A percentile compares a stretch with the other conserved stretches of the same genome.
Conservation (phyloP, 2,888 invertebrate genomes). For the Timema podura region DNA sequence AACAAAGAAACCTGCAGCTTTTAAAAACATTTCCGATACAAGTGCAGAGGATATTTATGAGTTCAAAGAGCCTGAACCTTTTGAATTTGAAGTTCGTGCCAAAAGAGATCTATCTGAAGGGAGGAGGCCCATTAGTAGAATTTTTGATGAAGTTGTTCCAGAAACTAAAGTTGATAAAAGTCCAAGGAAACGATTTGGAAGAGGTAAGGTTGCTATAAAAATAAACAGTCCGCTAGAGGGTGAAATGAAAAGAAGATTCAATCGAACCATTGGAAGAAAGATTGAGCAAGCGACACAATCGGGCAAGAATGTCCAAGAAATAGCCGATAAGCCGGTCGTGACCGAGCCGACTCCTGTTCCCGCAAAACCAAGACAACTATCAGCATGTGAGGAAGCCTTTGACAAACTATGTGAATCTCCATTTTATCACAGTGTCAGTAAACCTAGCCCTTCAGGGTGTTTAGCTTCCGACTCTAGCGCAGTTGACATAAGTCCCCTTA, state of each 20-base stretch:
- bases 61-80: slow-evolving; percentile 85
- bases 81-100: slow-evolving; percentile 70
- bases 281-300: slow-evolving; percentile 30
- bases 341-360: neutral
- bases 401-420: slow-evolving; percentile 51
- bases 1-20: slow-evolving; percentile 32
- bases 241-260: slow-evolving; percentile 37
- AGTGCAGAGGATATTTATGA: slow-evolving; percentile 68
- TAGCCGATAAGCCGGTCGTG: neutral
- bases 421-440: slow-evolving; percentile 48
- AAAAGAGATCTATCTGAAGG: slow-evolving; percentile 19
- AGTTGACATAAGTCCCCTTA: slow-evolving; percentile 27
- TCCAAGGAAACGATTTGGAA: slow-evolving; percentile 43
- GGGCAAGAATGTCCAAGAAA: neutral
- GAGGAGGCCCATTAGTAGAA: slow-evolving; percentile 16
- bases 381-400: slow-evolving; percentile 47
- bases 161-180: slow-evolving; percentile 38
- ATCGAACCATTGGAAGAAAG: slow-evolving; percentile 38
- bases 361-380: slow-evolving; percentile 32
- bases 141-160: slow-evolving; percentile 21
- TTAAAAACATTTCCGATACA: slow-evolving; percentile 32
- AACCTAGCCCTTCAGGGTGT: slow-evolving; percentile 5
- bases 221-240: slow-evolving; percentile 31
- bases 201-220: slow-evolving; percentile 29
- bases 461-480: slow-evolving; percentile 13